Base-by-base conservation (phyloP, 1,140 invertebrate species). In the Drosophila pseudoananassae region DNA sequence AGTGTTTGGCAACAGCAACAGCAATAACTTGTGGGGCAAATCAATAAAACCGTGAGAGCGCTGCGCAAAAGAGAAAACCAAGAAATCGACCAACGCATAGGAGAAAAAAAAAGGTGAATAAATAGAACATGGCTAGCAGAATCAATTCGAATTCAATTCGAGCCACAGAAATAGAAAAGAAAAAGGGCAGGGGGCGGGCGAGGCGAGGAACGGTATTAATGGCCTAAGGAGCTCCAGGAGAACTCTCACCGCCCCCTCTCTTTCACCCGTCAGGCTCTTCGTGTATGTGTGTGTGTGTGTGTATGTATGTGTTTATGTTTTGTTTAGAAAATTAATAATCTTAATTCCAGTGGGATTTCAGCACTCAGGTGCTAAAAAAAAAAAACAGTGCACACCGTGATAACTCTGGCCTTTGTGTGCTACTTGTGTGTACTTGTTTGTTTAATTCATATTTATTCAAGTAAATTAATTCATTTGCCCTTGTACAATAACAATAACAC, bases 51-150 rank as follows among this genome's bases (percentile, higher is more conserved):
- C 69, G 55, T 57, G 73, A 76, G 84, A 85, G 77, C 59, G 82
- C 78, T 87, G 82, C 83, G 83, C 81, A 85, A 74, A 87, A 87
- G 78, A 87, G 81, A 84, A 79, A 81, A 85, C 50, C 33, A 69
- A 60, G 63, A 43, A 63, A 78, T 40, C 63, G 63, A 64, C 65
- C 79, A 84, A 84, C 79, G 74, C 76, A 77, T 15, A 14, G 40
- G n/a, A 43, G 40, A 46, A 43, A 43, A 46, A 45, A 20, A 46
- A 76, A 87, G 82, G 82, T 87, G 81, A 85, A 85, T 85, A 85
- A 83, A 76, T 82, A 83, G 79, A 69, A 75, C 54, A 70, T 47
- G 66, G 60, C 76, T 64, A 76, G 54, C 51, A 58, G 56, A 49
- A 51, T 47, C 66, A 78, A 83, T 64, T 65, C 58, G 72, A 75